phyloP scores from a whole-genome alignment of 64 coral and sea anemone species.

The Stylophora pistillata region DNA sequence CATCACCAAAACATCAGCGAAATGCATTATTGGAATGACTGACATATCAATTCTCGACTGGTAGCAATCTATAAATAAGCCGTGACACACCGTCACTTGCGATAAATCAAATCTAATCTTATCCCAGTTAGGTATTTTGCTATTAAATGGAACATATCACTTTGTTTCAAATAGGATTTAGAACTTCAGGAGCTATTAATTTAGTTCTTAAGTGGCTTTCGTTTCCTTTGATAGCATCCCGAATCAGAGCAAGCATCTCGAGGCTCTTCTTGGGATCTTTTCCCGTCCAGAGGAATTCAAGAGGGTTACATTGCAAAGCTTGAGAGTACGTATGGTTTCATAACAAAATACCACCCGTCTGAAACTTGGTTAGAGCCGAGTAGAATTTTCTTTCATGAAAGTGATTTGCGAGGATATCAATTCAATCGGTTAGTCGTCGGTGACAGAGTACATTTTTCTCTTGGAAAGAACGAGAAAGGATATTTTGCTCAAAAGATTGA shows the following conservation, averaged over 20 bases:
- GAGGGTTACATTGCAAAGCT: slow-evolving; percentile 31
- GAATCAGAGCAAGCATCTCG: slow-evolving; percentile 2
- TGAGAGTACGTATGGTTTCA: slow-evolving; percentile 45
- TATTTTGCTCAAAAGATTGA: slow-evolving; percentile 38
- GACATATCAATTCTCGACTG: no score
- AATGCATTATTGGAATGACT: no score
- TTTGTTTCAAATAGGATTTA: no score
- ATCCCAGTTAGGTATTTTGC: no score
- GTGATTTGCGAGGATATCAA: not conserved
- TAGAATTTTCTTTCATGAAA: slow-evolving; percentile 38
- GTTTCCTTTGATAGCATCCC: not conserved
- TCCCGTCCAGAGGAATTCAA: slow-evolving; percentile 34
- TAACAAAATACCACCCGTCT: not conserved
- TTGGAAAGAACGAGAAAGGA: slow-evolving; percentile 18
- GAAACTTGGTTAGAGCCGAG: not conserved
- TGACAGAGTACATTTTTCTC: slow-evolving; percentile 46
- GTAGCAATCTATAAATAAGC: no score
- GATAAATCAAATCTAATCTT: no score
- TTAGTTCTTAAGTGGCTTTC: not conserved
- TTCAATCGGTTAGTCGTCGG: slow-evolving; percentile 37
- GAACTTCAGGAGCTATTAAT: no score
- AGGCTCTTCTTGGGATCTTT: slow-evolving; percentile 36
- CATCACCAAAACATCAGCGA: no score
- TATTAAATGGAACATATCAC: no score
- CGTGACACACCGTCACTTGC: no score